Conservation (phyloP, 2,113 vertebrate genomes). For the Cariama cristata region DNA sequence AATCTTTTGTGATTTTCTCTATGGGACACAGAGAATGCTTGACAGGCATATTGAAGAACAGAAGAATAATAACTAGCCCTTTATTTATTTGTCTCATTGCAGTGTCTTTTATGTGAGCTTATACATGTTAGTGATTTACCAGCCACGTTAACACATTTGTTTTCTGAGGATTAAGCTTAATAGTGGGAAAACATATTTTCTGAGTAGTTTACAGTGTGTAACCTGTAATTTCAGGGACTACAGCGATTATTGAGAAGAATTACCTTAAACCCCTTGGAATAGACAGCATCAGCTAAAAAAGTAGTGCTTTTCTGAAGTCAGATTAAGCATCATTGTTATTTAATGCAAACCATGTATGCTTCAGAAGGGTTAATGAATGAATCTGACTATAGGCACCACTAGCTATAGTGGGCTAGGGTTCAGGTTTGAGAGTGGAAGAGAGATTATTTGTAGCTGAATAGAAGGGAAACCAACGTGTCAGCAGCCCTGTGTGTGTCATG, state of each 20-base stretch:
- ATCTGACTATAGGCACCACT: background rate
- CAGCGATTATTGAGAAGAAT: background rate
- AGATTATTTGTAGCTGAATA: background rate
- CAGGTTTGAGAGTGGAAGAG: background rate
- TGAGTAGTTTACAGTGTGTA: background rate
- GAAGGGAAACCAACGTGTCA: background rate
- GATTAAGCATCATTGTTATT: background rate
- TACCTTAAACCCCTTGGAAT: background rate
- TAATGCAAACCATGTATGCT: background rate
- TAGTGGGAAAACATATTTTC: background rate
- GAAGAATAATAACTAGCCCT: background rate
- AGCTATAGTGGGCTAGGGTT: background rate
- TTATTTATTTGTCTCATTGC: background rate
- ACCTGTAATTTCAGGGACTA: background rate
- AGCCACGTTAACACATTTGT: background rate
- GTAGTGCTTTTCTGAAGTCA: background rate
- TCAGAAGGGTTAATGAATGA: background rate
- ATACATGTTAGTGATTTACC: background rate
- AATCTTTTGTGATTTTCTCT: background rate
- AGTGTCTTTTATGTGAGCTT: background rate
- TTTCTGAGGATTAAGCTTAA: background rate
- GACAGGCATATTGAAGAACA: background rate
- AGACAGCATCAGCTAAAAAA: background rate
- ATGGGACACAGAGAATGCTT: background rate
- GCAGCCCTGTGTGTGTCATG: background rate